Evolutionary conservation across 2,888 invertebrate species (phyloP).

Genomic region (Eremobia ochroleuca): DNA sequence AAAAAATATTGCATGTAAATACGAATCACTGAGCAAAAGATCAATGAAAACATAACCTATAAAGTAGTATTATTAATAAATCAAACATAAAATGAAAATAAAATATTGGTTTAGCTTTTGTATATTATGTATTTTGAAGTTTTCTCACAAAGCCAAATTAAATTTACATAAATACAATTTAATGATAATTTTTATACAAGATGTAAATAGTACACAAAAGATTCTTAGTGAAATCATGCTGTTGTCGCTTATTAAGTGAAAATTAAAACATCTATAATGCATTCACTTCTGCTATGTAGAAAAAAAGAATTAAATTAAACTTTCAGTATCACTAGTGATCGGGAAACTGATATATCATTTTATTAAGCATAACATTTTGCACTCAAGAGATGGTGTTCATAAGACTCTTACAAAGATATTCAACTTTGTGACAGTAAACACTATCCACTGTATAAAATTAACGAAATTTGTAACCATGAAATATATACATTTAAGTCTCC

Average conservation of each 20-base stretch:
- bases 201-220: slow-evolving; percentile 88
- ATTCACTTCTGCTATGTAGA: slow-evolving; percentile 80
- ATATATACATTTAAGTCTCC: slow-evolving; percentile 90
- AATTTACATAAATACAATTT: slow-evolving; percentile 91
- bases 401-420: slow-evolving; percentile 82
- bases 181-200: slow-evolving; percentile 90
- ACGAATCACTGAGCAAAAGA: slow-evolving; percentile 13
- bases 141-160: slow-evolving; percentile 91
- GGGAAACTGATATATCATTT: slow-evolving; percentile 79
- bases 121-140: slow-evolving; percentile 90
- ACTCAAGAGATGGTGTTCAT: slow-evolving; percentile 77
- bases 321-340: slow-evolving; percentile 87
- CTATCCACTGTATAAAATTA: slow-evolving; percentile 90
- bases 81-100: slow-evolving; percentile 74
- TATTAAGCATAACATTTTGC: slow-evolving; percentile 76
- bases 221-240: slow-evolving; percentile 84
- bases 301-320: slow-evolving; percentile 76
- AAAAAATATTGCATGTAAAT: slow-evolving; percentile 27
- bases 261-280: slow-evolving; percentile 79
- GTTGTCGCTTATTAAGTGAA: slow-evolving; percentile 78
- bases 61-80: neutral
- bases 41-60: slow-evolving; percentile 55
- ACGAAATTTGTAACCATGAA: slow-evolving; percentile 89
- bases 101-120: slow-evolving; percentile 89
- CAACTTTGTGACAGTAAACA: slow-evolving; percentile 86